Evolutionary conservation across 2,888 invertebrate genomes (phyloP).

Genomic region (Lithophane leautieri): DNA sequence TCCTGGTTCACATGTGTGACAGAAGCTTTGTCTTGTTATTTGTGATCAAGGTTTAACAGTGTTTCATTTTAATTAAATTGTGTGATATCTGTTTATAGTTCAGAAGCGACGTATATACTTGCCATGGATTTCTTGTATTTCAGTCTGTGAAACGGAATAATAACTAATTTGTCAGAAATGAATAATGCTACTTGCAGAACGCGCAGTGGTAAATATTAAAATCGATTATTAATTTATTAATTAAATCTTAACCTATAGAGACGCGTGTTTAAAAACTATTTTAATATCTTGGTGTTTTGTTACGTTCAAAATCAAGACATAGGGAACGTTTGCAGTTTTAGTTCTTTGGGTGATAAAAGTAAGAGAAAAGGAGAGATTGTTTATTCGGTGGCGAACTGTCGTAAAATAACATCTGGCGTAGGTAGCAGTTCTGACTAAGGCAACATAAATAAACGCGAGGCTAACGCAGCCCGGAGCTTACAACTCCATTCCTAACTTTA

Average conservation of each 20-base stretch:
- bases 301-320: conserved; percentile 12
- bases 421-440: conserved; percentile 87
- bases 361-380: conserved; percentile 77
- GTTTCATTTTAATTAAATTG: conserved; percentile 66
- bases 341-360: conserved; percentile 61
- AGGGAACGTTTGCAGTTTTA: conserved; percentile 38
- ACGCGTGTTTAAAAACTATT: conserved; percentile 1
- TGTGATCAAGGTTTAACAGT: conserved; percentile 71
- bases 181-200: conserved; percentile 31
- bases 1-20: conserved; percentile 74
- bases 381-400: conserved; percentile 84
- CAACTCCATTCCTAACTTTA: conserved; percentile 63
- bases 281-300: neutral
- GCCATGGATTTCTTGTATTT: conserved; percentile 58
- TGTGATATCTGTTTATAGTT: conserved; percentile 64
- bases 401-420: conserved; percentile 89
- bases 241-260: conserved; percentile 9
- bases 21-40: conserved; percentile 70
- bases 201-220: conserved; percentile 53
- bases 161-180: conserved; percentile 31
- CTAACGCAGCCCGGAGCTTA: conserved; percentile 76
- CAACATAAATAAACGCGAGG: conserved; percentile 88
- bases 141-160: conserved; percentile 49
- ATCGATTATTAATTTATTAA: conserved; percentile 26
- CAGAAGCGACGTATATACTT: conserved; percentile 50